Evolutionary conservation across 1,140 invertebrate genomes (phyloP), one percentile per base, ranked within the genome.

Genomic region (Drosophila malerkotliana): DNA sequence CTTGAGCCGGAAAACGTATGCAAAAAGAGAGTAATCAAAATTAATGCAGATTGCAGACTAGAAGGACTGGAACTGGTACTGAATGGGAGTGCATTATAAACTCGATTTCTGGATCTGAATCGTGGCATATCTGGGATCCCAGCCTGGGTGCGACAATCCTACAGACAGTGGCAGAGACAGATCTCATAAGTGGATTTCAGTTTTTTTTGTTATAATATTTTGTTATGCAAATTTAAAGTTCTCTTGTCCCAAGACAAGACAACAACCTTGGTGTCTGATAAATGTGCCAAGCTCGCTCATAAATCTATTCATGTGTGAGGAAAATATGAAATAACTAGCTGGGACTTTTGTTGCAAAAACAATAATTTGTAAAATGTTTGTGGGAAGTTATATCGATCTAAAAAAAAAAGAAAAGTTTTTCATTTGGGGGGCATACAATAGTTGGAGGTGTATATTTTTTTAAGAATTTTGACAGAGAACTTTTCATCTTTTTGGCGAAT

Each of bases 271-370:
- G 44, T 68, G 49, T 48, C 63, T 69, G 66, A 56, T 69, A 69
- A 69, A 69, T 69, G 63, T 69, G 63, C 56, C 51, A 57, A 69
- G 51, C 51, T 26, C 15, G 66, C 66, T 69, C 66, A 68, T 69
- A 69, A 69, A 69, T 69, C 63, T 32, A 41, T 7, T 21, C 30
- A 57, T 39, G 14, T 57, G 63, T 57, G 66, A 18, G 24, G 15
- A 15, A 68, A 69, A 69, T 68, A 57, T 56, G 49, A 67, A 68
- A 54, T 37, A 54, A 26, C n/a, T 55, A 32, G 39, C 61, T 12
- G 68, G 68, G 48, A 37, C 30, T 68, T 68, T 39, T 39, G 62
- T 34, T 39, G 49, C 39, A 48, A 26, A 12, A 21, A 28, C 47
- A 39, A 21, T 66, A 18, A 53, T 64, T 37, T 45, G 26, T 8